Evolutionary conservation across 2,113 vertebrate genomes (phyloP).

Genomic region (Nannospalax galili): DNA sequence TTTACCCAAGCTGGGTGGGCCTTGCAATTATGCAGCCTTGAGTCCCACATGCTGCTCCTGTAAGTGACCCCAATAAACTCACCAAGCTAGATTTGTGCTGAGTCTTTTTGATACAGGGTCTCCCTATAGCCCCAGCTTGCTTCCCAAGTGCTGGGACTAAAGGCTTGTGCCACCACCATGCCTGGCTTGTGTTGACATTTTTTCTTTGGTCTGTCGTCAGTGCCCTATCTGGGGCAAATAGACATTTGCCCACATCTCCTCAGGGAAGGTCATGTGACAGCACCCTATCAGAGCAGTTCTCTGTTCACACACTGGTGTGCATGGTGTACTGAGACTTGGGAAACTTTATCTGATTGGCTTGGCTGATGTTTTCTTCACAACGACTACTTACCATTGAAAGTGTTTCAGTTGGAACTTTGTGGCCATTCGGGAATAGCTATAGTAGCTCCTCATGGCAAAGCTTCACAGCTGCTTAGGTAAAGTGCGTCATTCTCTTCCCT

Average conservation of each 20-base stretch:
- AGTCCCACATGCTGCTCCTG: background rate
- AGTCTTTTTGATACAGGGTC: background rate
- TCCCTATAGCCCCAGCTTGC: too few relatives aligned
- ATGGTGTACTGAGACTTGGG: too few relatives aligned
- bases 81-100: background rate
- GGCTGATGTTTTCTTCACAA: background rate
- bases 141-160: too few relatives aligned
- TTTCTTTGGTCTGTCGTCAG: background rate
- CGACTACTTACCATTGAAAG: background rate
- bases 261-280: background rate
- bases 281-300: background rate
- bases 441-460: background rate
- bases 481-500: accelerated
- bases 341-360: too few relatives aligned
- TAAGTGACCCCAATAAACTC: background rate
- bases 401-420: background rate
- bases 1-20: background rate
- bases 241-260: background rate
- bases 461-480: accelerated
- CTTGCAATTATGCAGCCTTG: background rate
- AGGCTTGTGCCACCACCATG: too few relatives aligned
- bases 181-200: background rate
- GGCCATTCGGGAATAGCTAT: background rate
- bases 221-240: background rate
- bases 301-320: accelerated